Percentiles rank a stretch among this genome's conserved stretches.
These are phyloP conservation scores for Denticeps clupeoides DNA, from an alignment of 2,797 vertebrate genomes.

Conservation along the genomic window DNA sequence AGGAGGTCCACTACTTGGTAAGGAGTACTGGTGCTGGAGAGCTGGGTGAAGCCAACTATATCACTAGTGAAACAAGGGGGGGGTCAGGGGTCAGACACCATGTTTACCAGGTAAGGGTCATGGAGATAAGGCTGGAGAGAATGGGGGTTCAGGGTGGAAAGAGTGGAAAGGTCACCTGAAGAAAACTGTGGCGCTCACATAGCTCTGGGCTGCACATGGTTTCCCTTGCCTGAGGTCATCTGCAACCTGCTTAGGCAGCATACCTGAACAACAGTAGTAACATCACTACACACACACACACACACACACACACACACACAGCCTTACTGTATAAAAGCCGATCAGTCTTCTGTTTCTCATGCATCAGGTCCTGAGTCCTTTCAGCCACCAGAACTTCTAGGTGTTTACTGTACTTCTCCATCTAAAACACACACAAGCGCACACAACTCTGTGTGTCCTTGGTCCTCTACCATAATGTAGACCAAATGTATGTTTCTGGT, in stretches of 20 bases:
- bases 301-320: too few species aligned
- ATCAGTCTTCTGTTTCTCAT: constrained; percentile 77
- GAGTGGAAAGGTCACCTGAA: constrained; percentile 58
- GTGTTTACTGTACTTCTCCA: constrained; percentile 85
- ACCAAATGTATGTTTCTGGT: too few species aligned
- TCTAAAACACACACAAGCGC: constrained; percentile 42
- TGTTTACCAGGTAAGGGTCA: background rate
- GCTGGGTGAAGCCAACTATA: constrained; percentile 73
- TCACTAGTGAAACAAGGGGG: too few species aligned
- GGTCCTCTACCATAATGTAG: background rate
- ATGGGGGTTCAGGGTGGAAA: background rate
- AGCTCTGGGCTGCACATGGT: constrained; percentile 64
- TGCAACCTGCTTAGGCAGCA: constrained; percentile 72
- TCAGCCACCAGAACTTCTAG: constrained; percentile 74
- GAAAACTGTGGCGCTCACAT: constrained; percentile 70
- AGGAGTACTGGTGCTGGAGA: constrained; percentile 70
- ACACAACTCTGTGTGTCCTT: background rate
- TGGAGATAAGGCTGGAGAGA: background rate
- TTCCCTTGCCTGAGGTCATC: constrained; percentile 73
- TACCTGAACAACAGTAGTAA: too few species aligned
- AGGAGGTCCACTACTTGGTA: constrained; percentile 73
- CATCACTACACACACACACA: too few species aligned
- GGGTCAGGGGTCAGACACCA: too few species aligned
- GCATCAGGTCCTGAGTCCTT: constrained; percentile 71
- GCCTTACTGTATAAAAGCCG: constrained; percentile 74